These are phyloP conservation scores for Rhodinocichla rosea DNA, from an alignment of 2,113 vertebrate genomes.

Conservation along the genomic window DNA sequence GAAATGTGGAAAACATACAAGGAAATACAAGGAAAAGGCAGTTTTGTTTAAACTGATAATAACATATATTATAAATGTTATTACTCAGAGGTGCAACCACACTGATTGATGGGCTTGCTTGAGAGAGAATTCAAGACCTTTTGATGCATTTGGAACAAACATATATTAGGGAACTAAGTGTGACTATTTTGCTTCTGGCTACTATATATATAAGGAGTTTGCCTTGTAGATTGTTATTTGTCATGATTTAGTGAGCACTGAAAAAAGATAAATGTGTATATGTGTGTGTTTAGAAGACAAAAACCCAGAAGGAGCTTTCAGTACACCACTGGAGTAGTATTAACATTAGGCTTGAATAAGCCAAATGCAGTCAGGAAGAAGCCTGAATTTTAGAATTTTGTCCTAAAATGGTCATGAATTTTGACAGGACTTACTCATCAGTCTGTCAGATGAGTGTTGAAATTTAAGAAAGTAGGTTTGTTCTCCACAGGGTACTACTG, in stretches of 20 bases:
- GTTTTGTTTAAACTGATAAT: not conserved
- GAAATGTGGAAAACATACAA: not conserved
- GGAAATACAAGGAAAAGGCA: not conserved
- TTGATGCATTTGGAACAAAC: not conserved
- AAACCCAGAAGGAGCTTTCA: not conserved
- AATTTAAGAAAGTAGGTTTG: not conserved
- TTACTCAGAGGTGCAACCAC: not conserved
- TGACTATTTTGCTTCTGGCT: not conserved
- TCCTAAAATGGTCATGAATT: not conserved
- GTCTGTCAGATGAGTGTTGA: not conserved
- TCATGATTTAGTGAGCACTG: not conserved
- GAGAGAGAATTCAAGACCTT: not conserved
- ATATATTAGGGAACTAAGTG: not conserved
- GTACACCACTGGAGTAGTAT: not conserved
- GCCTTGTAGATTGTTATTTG: not conserved
- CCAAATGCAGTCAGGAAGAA: not conserved
- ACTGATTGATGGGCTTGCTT: not conserved
- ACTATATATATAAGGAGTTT: not conserved
- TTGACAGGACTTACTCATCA: not conserved
- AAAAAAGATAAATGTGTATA: not conserved
- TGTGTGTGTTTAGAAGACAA: not conserved
- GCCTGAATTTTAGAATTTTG: not conserved
- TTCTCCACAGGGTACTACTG: not conserved
- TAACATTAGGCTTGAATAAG: not conserved
- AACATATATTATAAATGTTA: not conserved